Conservation (phyloP, 2,888 invertebrate genomes). For the Dinocampus coccinellae region DNA sequence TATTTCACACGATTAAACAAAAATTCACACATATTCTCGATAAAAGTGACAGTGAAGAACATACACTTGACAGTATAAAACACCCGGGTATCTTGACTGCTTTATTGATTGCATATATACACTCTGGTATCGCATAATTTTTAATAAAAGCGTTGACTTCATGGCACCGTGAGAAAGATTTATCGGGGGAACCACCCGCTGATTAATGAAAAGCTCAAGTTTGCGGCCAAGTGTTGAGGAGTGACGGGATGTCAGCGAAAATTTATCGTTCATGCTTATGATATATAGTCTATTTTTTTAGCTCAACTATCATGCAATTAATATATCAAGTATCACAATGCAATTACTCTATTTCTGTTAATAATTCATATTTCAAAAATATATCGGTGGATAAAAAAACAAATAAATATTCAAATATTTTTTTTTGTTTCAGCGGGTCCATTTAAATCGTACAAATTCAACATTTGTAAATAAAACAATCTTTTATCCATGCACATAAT, state of each 20-base stretch:
- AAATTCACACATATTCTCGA: too few relatives aligned
- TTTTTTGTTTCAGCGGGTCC: too few relatives aligned
- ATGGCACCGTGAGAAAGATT: conserved; percentile 40
- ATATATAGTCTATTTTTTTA: conserved; percentile 26
- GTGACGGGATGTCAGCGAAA: conserved; percentile 29
- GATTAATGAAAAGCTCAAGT: conserved; percentile 48
- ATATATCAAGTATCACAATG: background rate
- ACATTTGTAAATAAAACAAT: too few relatives aligned
- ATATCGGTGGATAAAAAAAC: too few relatives aligned
- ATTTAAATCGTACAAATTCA: too few relatives aligned
- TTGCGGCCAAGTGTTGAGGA: conserved; percentile 41
- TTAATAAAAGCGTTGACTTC: conserved; percentile 46
- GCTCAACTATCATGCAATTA: conserved; percentile 15
- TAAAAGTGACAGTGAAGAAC: too few relatives aligned
- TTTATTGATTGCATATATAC: background rate
- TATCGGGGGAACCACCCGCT: conserved; percentile 48
- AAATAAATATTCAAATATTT: too few relatives aligned
- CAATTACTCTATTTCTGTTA: too few relatives aligned
- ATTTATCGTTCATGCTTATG: conserved; percentile 36
- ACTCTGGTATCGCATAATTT: conserved; percentile 46
- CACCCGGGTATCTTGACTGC: too few relatives aligned
- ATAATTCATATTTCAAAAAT: background rate
- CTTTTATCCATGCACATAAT: too few relatives aligned
- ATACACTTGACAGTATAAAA: too few relatives aligned
- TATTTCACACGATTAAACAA: too few relatives aligned